Evolutionary conservation across 2,113 vertebrate genomes (phyloP), one percentile per base, ranked within the genome.

Genomic region (Corapipo altera): DNA sequence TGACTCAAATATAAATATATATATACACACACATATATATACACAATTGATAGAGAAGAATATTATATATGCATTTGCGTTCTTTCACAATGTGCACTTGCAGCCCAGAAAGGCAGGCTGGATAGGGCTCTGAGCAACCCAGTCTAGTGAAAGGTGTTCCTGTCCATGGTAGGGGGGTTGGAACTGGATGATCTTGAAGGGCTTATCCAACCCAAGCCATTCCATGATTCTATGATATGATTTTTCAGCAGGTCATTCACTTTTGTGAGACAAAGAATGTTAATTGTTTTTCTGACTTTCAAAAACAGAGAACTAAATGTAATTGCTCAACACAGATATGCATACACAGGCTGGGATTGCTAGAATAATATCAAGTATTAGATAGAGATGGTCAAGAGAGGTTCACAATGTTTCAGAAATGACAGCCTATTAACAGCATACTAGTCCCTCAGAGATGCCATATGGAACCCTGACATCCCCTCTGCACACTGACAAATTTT

Each of bases 381-480:
- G 13, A 64, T 27, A 67, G 9, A 61, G 30, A 54, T 7, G 11
- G 24, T n/a, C 51, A 66, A 69, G 48, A 19, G 23, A 78, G 12
- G 43, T 48, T 32, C 57, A 82, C 5, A 1, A 6, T 23, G 14
- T 37, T 69, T 49, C 41, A 78, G 59, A 80, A 67, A 46, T 51
- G 28, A 43, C 2, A 2, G 41, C 27, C 46, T 51, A 32, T 11
- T 22, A 71, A 52, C 48, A 82, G 44, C 41, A 61, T 5, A 28
- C 30, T 13, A 33, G 46, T 13, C 32, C 26, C 20, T 41, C 71
- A 37, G 11, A 71, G 22, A 32, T 32, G 19, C 41, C 12, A 41
- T 12, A 46, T 0, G 0, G 69, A 89, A 43, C 30, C 46, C 44
- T 71, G 39, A 79, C 0, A 0, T 15, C 69, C 23, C 23, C 28